Base-by-base conservation (phyloP, 2,888 invertebrate genomes). In the Sarcophaga variegata region DNA sequence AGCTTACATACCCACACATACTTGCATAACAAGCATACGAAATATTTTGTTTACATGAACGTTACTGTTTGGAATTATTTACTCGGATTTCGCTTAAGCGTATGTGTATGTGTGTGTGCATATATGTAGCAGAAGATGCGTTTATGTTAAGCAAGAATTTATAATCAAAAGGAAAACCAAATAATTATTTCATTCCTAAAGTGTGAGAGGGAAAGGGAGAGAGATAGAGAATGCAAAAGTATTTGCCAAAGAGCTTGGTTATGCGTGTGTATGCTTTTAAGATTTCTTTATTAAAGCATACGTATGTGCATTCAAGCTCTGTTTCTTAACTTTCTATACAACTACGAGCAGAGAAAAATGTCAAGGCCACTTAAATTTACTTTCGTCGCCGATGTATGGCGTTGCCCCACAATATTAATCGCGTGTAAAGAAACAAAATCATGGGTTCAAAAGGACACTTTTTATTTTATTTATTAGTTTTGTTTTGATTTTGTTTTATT, bases 321-420 rank as follows among this genome's bases (percentile, higher is more conserved):
- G 27, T 17, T 76, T 8, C 37, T 5, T 17, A 37, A 54, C 0
- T 62, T 17, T 47, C 45, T n/a, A 62, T 22, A 27, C 4, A 70
- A 54, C 14, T 2, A 69, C 22, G 25, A 20, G 63, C 67, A 79
- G 45, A 74, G 66, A 87, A 85, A 85, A 87, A 78, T 88, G 87
- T 85, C 85, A 85, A 88, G 83, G 85, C 81, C 83, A 83, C 81
- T 83, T 85, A 67, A 72, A 83, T 87, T 83, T 78, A 88, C 85
- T 88, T 37, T 37, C 37, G 0, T 84, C 60, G 49, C 3, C 14
- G 14, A 49, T 49, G 14, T 49, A 14, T 49, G 4, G 4, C 14
- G 14, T 49, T 49, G 11, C 12, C 3, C 49, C 14, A 8, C 17
- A 54, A 14, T 14, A 54, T 14, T 54, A 54, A 54, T 54, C 54